Conservation (phyloP, 2,888 invertebrate genomes). For the Zonitis immaculata region DNA sequence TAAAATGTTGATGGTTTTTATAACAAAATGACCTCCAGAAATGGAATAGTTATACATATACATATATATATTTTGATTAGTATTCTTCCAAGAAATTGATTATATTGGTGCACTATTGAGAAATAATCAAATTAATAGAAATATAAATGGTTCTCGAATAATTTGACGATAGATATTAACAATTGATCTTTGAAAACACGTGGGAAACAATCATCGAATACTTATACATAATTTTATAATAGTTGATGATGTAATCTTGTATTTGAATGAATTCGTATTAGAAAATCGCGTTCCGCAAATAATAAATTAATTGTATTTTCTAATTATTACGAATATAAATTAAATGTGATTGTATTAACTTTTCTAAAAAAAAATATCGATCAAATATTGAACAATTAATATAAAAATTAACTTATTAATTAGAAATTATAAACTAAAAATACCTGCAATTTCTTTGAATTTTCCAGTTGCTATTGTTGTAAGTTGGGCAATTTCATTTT, state of each 20-base stretch:
- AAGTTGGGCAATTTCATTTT: slow-evolving; percentile 51
- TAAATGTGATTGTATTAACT: too few relatives aligned
- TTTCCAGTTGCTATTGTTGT: slow-evolving; percentile 50
- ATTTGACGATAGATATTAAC: background rate
- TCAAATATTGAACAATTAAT: too few relatives aligned
- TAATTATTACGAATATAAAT: too few relatives aligned
- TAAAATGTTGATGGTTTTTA: background rate
- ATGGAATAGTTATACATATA: background rate
- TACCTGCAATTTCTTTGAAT: slow-evolving; percentile 53
- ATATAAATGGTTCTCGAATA: too few relatives aligned
- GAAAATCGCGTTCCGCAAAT: too few relatives aligned
- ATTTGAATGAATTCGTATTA: background rate
- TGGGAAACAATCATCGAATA: slow-evolving; percentile 6
- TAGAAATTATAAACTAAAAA: background rate
- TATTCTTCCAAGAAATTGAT: background rate
- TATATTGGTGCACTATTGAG: too few relatives aligned
- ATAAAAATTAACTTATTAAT: background rate
- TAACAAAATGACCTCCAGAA: background rate
- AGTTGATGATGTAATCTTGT: slow-evolving; percentile 9
- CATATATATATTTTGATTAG: background rate
- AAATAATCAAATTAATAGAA: too few relatives aligned
- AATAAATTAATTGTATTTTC: too few relatives aligned
- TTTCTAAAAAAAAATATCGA: too few relatives aligned
- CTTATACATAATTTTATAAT: slow-evolving; percentile 10
- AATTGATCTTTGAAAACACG: slow-evolving; percentile 7